Conservation (phyloP, 2,888 invertebrate genomes). For the Beris chalybata region DNA sequence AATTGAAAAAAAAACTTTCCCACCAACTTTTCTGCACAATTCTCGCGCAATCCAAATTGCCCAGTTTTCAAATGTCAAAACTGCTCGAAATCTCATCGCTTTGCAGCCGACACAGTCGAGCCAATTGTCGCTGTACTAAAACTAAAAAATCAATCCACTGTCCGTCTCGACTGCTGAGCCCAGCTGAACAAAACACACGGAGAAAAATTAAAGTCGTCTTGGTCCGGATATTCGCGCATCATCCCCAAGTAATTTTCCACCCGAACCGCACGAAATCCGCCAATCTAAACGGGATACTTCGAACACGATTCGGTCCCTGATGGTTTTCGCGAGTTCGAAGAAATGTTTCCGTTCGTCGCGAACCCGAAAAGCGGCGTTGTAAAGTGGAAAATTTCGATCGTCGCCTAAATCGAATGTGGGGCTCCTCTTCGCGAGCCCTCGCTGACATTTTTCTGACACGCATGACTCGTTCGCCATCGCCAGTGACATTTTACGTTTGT, state of each 20-base stretch:
- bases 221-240: too few species aligned
- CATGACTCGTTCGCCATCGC: slow-evolving; percentile 24
- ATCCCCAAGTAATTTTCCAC: too few species aligned
- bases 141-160: slow-evolving; percentile 33
- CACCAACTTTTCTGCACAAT: background rate
- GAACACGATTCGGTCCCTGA: background rate
- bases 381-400: slow-evolving; percentile 14
- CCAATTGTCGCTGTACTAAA: slow-evolving; percentile 23
- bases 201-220: background rate
- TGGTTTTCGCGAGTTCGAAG: background rate
- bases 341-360: slow-evolving; percentile 2
- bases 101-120: slow-evolving; percentile 4
- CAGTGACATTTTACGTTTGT: background rate
- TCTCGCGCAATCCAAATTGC: background rate
- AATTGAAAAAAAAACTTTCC: background rate
- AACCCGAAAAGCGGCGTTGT: slow-evolving; percentile 8
- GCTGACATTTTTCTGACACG: slow-evolving; percentile 22
- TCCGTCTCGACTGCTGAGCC: slow-evolving; percentile 22
- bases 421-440: background rate
- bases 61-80: slow-evolving; percentile 4
- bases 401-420: slow-evolving; percentile 5
- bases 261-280: too few species aligned
- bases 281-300: background rate
- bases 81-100: slow-evolving; percentile 19
- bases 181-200: slow-evolving; percentile 35